A percentile compares a stretch with the other conserved stretches of the same genome.
Conservation (phyloP, 2,113 vertebrate species). For the Sprattus sprattus region DNA sequence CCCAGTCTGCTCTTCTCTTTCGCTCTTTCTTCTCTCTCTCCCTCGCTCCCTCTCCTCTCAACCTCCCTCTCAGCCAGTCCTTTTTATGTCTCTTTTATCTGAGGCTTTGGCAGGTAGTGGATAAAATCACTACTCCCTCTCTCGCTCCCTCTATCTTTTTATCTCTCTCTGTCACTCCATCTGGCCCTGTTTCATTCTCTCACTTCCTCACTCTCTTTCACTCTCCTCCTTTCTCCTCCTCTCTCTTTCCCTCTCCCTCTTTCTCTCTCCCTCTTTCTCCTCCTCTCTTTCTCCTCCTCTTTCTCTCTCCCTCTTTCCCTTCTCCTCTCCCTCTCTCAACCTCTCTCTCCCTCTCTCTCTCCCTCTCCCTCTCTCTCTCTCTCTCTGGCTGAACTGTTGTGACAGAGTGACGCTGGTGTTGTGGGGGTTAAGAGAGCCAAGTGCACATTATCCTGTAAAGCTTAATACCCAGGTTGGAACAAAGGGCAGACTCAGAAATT, state of each 20-base stretch:
- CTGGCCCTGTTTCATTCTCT: too few species aligned
- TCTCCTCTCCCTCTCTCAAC: background rate
- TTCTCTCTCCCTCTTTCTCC: constrained; percentile 21
- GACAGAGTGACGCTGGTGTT: constrained; percentile 75
- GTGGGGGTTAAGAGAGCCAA: constrained; percentile 72
- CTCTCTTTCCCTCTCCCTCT: constrained; percentile 48
- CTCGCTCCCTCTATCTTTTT: constrained; percentile 20
- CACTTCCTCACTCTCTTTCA: background rate
- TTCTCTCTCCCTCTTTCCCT: constrained; percentile 45
- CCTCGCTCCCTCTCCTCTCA: constrained; percentile 41
- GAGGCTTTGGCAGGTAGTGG: background rate
- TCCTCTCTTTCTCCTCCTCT: constrained; percentile 10
- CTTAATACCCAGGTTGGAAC: constrained; percentile 77
- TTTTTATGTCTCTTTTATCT: background rate
- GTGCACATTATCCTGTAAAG: constrained; percentile 81
- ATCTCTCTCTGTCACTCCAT: constrained; percentile 13
- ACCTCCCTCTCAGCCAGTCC: background rate
- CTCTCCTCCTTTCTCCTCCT: constrained; percentile 21
- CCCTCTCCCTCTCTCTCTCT: constrained; percentile 30
- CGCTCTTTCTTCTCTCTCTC: constrained; percentile 41
- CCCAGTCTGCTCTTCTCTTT: constrained; percentile 42
- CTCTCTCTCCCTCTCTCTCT: too few species aligned
- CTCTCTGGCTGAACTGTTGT: constrained; percentile 67
- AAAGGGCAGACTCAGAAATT: constrained; percentile 75
- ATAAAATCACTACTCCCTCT: constrained; percentile 29